phyloP scores from a whole-genome alignment of 2,888 invertebrate genomes.

The Drosophila pseudotakahashii region DNA sequence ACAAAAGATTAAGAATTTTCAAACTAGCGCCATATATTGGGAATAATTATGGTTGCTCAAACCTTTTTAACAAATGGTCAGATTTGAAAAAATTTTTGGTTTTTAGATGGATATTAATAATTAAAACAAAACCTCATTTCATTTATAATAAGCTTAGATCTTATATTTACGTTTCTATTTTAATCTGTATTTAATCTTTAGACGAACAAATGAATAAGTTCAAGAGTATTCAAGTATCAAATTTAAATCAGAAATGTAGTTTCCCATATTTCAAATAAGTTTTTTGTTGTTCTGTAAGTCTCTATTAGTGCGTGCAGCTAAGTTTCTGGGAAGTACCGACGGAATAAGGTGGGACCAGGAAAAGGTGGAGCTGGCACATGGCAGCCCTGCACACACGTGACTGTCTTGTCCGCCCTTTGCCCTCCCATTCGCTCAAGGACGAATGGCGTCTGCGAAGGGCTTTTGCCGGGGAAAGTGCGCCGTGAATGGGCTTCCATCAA shows the following conservation, averaged over 20 bases:
- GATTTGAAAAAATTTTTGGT: no score
- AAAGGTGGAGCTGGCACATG: not conserved
- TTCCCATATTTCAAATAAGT: not conserved
- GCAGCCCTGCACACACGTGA: slow-evolving; percentile 33
- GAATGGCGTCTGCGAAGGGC: slow-evolving; percentile 6
- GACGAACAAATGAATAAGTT: no score
- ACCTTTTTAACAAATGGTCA: no score
- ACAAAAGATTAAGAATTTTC: no score
- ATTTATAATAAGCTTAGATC: no score
- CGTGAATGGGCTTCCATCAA: slow-evolving; percentile 3
- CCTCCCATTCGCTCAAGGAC: slow-evolving; percentile 2
- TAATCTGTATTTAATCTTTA: no score
- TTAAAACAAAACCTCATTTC: no score
- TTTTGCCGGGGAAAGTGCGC: slow-evolving; percentile 4
- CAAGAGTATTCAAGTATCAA: no score
- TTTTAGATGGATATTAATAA: no score
- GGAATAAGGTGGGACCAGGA: slow-evolving; percentile 13
- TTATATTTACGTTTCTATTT: no score
- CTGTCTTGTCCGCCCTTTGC: slow-evolving; percentile 8
- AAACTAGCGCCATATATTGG: no score
- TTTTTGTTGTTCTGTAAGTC: slow-evolving; percentile 1
- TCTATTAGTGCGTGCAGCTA: slow-evolving; percentile 36
- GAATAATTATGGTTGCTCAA: no score
- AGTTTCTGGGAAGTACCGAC: slow-evolving; percentile 44
- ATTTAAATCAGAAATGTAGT: not conserved